A percentile compares a stretch with the other conserved stretches of the same genome.
phyloP scores from a whole-genome alignment of 2,888 invertebrate species.

The Pyrocoelia pectoralis region DNA sequence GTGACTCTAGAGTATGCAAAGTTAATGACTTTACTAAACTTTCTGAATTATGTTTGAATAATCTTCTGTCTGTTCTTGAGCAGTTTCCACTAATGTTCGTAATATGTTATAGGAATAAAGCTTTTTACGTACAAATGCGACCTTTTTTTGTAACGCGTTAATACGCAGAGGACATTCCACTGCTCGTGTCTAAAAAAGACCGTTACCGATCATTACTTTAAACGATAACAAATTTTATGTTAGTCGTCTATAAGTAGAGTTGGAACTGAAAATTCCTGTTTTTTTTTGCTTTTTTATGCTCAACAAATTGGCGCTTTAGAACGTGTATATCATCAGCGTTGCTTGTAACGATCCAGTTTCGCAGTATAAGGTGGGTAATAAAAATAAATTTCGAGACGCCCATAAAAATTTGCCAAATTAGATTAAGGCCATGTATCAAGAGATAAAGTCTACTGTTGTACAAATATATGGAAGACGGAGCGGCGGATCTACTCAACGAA shows the following conservation, averaged over 20 bases:
- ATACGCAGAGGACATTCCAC: no score
- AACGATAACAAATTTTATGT: not conserved
- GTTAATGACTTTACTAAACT: conserved; percentile 32
- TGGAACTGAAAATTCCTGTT: no score
- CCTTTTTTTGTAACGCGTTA: no score
- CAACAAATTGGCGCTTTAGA: conserved; percentile 8
- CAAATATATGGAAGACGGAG: conserved; percentile 26
- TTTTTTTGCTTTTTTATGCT: not conserved
- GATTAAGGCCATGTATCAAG: conserved; percentile 40
- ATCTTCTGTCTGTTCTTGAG: conserved; percentile 29
- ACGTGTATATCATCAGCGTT: conserved; percentile 5
- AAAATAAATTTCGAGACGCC: conserved; percentile 30
- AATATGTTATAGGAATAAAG: conserved; percentile 15
- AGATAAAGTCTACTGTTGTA: conserved; percentile 32
- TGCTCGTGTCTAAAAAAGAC: no score
- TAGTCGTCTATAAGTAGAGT: not conserved
- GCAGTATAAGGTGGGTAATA: conserved; percentile 17
- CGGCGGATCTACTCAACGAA: conserved; percentile 13
- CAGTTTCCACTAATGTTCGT: conserved; percentile 17
- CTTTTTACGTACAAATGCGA: not conserved
- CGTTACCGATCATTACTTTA: no score
- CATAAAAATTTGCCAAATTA: conserved; percentile 41
- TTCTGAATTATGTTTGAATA: conserved; percentile 28
- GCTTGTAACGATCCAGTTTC: conserved; percentile 14
- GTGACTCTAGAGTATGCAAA: conserved; percentile 20